Evolutionary conservation across 2,113 vertebrate genomes (phyloP).

Genomic region (Conger conger): DNA sequence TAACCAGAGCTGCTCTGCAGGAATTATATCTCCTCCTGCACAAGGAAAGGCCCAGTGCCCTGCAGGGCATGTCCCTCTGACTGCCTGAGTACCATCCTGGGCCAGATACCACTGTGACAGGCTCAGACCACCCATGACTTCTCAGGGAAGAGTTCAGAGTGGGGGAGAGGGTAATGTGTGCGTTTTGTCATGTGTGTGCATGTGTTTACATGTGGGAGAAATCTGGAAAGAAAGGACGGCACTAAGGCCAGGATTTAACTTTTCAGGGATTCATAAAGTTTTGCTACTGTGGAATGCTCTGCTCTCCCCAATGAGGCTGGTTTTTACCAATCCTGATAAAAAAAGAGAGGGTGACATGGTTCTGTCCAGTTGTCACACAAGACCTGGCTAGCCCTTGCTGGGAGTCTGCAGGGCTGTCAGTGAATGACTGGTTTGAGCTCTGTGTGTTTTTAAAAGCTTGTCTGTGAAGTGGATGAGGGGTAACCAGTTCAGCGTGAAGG

Average conservation of each 20-base stretch:
- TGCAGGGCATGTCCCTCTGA: not conserved
- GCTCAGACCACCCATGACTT: not conserved
- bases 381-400: not conserved
- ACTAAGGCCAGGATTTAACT: not conserved
- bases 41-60: not conserved
- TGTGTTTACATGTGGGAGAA: not conserved
- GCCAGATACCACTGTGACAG: not conserved
- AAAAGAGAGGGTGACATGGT: not conserved
- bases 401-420: not conserved
- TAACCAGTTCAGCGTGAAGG: conserved; percentile 35
- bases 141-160: not conserved
- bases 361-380: not conserved
- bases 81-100: not conserved
- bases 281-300: not conserved
- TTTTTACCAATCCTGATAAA: not conserved
- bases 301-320: not conserved
- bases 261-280: not conserved
- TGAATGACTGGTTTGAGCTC: conserved; percentile 2
- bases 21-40: not conserved
- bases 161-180: not conserved
- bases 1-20: not conserved
- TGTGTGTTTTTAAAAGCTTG: not conserved
- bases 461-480: not conserved
- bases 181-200: not conserved
- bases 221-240: not conserved